phyloP scores from a whole-genome alignment of 2,888 invertebrate species.

The Diabrotica balteata region DNA sequence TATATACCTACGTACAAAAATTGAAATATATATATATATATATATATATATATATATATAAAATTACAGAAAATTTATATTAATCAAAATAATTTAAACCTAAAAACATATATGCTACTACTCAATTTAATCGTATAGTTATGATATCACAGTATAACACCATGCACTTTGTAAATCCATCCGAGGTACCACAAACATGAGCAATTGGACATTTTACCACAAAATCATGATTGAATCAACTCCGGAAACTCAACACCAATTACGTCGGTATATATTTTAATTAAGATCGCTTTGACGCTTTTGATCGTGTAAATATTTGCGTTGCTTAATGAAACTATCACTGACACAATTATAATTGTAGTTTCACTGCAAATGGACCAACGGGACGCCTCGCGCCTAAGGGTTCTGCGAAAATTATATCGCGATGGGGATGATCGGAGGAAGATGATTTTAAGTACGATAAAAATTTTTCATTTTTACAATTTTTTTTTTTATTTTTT shows the following conservation, averaged over 20 bases:
- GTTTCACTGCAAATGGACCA: slow-evolving; percentile 17
- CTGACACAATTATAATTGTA: slow-evolving; percentile 24
- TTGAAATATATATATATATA: too few species aligned
- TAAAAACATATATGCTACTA: too few species aligned
- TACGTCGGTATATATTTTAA: slow-evolving; percentile 3
- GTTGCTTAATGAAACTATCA: background rate
- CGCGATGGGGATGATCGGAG: too few species aligned
- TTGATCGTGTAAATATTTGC: slow-evolving; percentile 1
- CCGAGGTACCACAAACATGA: slow-evolving; percentile 16
- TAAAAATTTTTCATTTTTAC: too few species aligned
- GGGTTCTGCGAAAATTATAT: too few species aligned
- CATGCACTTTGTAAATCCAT: slow-evolving; percentile 19
- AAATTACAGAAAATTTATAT: too few species aligned
- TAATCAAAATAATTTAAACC: too few species aligned
- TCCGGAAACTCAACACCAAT: slow-evolving; percentile 1
- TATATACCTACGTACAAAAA: too few species aligned
- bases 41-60: too few species aligned
- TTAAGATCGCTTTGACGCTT: slow-evolving; percentile 1
- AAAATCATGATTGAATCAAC: slow-evolving; percentile 20
- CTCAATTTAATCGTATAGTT: too few species aligned
- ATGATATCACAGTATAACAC: background rate
- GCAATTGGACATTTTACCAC: slow-evolving; percentile 13
- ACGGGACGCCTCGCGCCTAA: background rate
- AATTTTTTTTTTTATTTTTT: too few species aligned
- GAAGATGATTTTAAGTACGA: too few species aligned